phyloP scores from a whole-genome alignment of 1,140 invertebrate species.

The Rhizoglyphus robini region DNA sequence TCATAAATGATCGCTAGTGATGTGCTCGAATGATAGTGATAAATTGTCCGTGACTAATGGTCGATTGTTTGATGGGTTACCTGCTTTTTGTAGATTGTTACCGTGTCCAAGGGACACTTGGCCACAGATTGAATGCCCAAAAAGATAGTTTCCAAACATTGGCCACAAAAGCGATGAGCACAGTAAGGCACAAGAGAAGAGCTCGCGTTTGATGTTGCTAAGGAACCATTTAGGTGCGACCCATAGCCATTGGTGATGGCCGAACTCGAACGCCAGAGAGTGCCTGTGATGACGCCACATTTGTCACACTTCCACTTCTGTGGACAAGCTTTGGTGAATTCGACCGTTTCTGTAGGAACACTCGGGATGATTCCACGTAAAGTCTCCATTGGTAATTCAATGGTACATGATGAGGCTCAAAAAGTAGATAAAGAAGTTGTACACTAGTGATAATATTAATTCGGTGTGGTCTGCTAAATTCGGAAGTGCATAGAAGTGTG shows the following conservation, averaged over 20 bases:
- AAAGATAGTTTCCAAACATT: constrained; percentile 13
- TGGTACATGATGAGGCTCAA: too few species aligned
- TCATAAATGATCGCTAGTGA: background rate
- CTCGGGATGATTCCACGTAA: constrained; percentile 14
- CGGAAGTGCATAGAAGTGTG: too few species aligned
- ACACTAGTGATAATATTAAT: too few species aligned
- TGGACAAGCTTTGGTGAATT: constrained; percentile 1
- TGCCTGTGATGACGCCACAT: constrained; percentile 9
- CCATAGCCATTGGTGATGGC: constrained; percentile 3
- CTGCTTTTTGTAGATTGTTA: constrained; percentile 9
- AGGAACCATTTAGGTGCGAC: background rate
- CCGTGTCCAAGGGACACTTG: constrained; percentile 15
- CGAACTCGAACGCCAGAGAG: background rate
- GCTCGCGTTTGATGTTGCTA: background rate
- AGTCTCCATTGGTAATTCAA: constrained; percentile 14
- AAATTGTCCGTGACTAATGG: background rate
- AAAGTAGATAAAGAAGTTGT: too few species aligned
- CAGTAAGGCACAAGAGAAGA: background rate
- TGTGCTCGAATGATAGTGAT: background rate
- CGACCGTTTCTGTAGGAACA: constrained; percentile 13
- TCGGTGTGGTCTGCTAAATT: too few species aligned
- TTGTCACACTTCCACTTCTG: constrained; percentile 17
- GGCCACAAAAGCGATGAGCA: constrained; percentile 13
- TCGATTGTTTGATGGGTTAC: too few species aligned
- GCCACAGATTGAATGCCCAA: background rate